phyloP scores from a whole-genome alignment of 2,797 vertebrate species.

The Champsocephalus gunnari region DNA sequence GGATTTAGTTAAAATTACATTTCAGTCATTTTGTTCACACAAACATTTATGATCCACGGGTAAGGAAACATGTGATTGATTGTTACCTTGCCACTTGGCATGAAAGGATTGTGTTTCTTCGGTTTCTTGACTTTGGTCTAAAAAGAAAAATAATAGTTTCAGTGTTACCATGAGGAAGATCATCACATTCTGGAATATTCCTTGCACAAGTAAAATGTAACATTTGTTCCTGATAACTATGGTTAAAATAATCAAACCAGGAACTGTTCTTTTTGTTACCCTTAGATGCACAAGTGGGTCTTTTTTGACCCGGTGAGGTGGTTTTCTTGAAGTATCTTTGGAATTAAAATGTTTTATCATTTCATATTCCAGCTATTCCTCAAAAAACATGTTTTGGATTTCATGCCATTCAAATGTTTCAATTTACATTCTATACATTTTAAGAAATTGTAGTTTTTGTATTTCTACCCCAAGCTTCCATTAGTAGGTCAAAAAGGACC shows the following conservation, averaged over 20 bases:
- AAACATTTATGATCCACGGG: not conserved
- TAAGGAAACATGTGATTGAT: conserved; percentile 13
- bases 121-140: conserved; percentile 72
- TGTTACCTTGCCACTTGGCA: conserved; percentile 74
- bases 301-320: no score
- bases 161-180: not conserved
- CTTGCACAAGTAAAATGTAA: not conserved
- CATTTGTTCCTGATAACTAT: not conserved
- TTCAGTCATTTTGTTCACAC: not conserved
- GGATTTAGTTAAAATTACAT: not conserved
- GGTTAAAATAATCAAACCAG: not conserved
- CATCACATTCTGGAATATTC: not conserved
- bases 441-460: no score
- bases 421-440: no score
- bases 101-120: conserved; percentile 76
- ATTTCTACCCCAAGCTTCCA: no score
- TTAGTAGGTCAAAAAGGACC: no score
- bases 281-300: no score
- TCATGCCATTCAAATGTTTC: no score
- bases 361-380: no score
- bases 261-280: not conserved
- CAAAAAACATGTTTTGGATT: no score
- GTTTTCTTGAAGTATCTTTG: no score
- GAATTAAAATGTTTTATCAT: no score
- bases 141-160: conserved; percentile 13